These are phyloP conservation scores for Saguinus imperator DNA, from an alignment of 2,113 vertebrate species.

Conservation along the genomic window DNA sequence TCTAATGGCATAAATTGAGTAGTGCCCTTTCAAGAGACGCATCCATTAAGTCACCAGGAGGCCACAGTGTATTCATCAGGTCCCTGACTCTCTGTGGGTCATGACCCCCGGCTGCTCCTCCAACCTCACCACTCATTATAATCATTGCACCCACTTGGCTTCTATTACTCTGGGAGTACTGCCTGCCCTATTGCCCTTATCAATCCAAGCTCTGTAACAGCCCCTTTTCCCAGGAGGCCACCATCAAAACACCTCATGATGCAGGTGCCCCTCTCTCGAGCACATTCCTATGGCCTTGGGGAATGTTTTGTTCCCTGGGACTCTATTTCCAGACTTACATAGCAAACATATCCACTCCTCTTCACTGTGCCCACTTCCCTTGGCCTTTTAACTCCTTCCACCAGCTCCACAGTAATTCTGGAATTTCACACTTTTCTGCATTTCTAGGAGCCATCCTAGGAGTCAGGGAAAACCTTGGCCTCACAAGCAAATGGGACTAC, in stretches of 20 bases:
- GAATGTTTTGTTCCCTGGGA: background rate
- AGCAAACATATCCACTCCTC: background rate
- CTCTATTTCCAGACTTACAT: background rate
- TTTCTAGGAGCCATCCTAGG: no score
- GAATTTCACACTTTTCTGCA: no score
- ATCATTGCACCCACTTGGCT: background rate
- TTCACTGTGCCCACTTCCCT: background rate
- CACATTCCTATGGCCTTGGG: background rate
- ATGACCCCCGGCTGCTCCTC: background rate
- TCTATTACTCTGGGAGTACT: background rate
- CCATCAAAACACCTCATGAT: background rate
- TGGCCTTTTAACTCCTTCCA: background rate
- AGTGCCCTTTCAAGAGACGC: background rate
- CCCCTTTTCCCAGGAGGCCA: background rate
- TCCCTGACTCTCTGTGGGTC: no score
- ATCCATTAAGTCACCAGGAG: rapidly evolving
- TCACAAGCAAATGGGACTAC: no score
- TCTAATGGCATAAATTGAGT: background rate
- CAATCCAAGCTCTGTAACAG: background rate
- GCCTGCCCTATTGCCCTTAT: no score
- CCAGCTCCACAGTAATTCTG: background rate
- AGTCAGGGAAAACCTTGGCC: no score
- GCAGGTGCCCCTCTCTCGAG: background rate
- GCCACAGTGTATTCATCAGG: background rate
- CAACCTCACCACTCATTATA: background rate